Evolutionary conservation across 2,797 vertebrate species (phyloP).

Genomic region (Alca torda): DNA sequence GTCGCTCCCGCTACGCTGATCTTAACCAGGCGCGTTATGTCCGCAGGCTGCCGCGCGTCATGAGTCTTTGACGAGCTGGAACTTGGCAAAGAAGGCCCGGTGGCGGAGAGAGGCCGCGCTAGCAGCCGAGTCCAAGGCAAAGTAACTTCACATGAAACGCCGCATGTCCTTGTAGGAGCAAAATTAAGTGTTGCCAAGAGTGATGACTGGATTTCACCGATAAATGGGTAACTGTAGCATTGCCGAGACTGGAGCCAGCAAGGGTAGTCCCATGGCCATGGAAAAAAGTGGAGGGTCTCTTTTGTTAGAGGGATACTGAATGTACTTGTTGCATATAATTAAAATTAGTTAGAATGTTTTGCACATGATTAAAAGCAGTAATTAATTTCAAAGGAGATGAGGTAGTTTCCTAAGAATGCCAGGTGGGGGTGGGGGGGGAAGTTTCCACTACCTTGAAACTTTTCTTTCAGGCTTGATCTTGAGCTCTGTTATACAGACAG

Average conservation of each 20-base stretch:
- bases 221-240: background rate
- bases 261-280: background rate
- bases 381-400: background rate
- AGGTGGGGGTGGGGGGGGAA: background rate
- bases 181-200: background rate
- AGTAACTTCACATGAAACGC: background rate
- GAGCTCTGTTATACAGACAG: background rate
- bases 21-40: background rate
- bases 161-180: background rate
- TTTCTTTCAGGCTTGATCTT: background rate
- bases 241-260: background rate
- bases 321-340: background rate
- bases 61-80: constrained; percentile 77
- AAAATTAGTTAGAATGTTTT: background rate
- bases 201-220: background rate
- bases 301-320: background rate
- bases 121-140: constrained; percentile 49
- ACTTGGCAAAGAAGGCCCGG: constrained; percentile 80
- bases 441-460: background rate
- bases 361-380: background rate
- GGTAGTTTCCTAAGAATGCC: background rate
- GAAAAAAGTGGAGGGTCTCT: background rate
- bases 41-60: constrained; percentile 74
- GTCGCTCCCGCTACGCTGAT: rapidly evolving
- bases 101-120: constrained; percentile 69